These are phyloP conservation scores for Myopa tessellatipennis DNA, from an alignment of 2,888 invertebrate species.

Conservation along the genomic window DNA sequence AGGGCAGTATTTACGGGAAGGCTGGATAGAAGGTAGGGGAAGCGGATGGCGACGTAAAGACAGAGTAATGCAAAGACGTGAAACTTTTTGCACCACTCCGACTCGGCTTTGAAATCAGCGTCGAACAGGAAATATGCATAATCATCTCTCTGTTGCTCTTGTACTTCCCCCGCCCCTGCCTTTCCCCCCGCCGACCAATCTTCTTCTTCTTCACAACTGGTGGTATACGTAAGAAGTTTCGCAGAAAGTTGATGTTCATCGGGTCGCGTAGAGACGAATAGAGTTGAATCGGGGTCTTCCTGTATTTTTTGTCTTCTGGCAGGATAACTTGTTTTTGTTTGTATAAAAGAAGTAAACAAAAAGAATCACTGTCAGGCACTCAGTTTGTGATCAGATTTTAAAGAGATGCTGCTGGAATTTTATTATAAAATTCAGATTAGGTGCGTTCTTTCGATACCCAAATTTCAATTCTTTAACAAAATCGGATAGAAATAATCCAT, in stretches of 20 bases:
- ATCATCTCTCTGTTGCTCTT: conserved; percentile 45
- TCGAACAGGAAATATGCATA: conserved; percentile 48
- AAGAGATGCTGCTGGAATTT: conserved; percentile 3
- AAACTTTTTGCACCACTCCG: conserved; percentile 20
- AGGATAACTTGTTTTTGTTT: neutral
- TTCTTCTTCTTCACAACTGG: neutral
- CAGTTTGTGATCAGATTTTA: conserved; percentile 3
- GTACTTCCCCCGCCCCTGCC: neutral
- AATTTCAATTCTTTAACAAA: too few species aligned
- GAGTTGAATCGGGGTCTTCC: neutral
- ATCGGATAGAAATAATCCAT: too few species aligned
- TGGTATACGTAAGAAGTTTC: neutral
- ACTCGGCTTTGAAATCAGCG: conserved; percentile 44
- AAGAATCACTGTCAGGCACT: conserved; percentile 1
- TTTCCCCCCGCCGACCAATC: neutral
- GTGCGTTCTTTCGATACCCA: too few species aligned
- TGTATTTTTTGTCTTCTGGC: neutral
- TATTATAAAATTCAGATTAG: neutral
- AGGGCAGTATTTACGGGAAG: neutral
- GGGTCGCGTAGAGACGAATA: neutral
- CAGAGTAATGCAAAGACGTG: neutral
- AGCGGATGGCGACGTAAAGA: neutral
- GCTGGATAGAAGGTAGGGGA: neutral
- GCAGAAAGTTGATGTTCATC: neutral
- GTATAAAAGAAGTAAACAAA: neutral